These are phyloP conservation scores for Drosophila bocki DNA, from an alignment of 1,140 invertebrate genomes.

Conservation along the genomic window DNA sequence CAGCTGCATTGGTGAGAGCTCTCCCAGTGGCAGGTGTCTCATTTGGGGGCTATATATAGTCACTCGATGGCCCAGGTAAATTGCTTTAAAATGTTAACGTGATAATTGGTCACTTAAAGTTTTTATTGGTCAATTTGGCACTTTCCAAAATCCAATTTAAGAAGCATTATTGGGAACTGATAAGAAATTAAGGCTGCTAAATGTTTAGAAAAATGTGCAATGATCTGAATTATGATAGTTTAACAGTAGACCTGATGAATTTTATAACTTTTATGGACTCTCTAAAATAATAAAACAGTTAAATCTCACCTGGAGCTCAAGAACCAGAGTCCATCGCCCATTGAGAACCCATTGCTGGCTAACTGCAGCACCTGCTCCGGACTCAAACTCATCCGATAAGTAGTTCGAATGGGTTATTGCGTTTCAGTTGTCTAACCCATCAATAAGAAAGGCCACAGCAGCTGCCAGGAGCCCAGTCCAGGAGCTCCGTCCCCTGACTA, in stretches of 20 bases:
- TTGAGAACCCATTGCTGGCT: conserved; percentile 1
- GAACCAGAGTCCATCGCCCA: not conserved
- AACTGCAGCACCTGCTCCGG: conserved; percentile 1
- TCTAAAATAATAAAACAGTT: not conserved
- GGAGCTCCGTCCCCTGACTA: conserved; percentile 1
- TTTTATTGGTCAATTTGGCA: conserved; percentile 5
- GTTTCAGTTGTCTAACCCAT: conserved; percentile 63
- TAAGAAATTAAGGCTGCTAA: no score
- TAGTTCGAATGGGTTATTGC: conserved; percentile 68
- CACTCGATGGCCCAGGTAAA: conserved; percentile 1
- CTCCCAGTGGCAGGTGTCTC: conserved; percentile 22
- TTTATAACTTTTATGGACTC: not conserved
- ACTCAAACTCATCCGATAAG: conserved; percentile 38
- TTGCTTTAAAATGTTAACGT: conserved; percentile 15
- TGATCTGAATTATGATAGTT: no score
- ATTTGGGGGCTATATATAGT: conserved; percentile 1
- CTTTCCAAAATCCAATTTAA: not conserved
- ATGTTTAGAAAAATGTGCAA: no score
- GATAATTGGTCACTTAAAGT: conserved; percentile 14
- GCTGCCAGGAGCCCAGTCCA: conserved; percentile 13
- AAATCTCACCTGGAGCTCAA: not conserved
- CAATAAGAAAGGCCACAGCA: conserved; percentile 63
- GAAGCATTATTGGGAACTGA: not conserved
- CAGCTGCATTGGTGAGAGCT: conserved; percentile 11
- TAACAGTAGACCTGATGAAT: not conserved